phyloP scores from a whole-genome alignment of 2,113 vertebrate genomes.

The Nyctereutes procyonoides region DNA sequence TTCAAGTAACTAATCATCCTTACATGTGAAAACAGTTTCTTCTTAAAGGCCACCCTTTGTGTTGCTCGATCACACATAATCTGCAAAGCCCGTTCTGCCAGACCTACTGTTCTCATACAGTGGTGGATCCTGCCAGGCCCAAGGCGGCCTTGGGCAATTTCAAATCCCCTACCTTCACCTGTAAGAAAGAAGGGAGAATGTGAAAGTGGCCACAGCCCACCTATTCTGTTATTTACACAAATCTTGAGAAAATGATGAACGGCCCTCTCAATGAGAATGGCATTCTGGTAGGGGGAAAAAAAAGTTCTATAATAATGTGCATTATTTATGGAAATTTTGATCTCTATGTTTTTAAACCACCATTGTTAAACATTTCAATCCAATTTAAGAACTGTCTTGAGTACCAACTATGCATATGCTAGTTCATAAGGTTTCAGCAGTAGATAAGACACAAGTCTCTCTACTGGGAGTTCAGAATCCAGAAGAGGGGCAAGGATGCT shows the following conservation, averaged over 20 bases:
- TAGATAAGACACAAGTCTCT: background rate
- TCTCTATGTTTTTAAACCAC: background rate
- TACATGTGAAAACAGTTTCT: constrained; percentile 93
- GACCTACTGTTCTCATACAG: constrained; percentile 93
- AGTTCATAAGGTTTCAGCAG: background rate
- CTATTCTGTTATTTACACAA: background rate
- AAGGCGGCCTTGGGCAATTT: constrained; percentile 94
- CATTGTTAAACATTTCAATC: background rate
- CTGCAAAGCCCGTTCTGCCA: constrained; percentile 90
- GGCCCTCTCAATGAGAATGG: background rate
- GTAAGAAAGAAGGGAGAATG: constrained; percentile 14
- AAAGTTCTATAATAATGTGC: background rate
- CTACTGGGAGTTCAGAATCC: background rate
- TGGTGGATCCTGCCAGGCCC: constrained; percentile 95
- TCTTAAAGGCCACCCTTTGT: constrained; percentile 90
- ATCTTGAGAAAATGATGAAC: background rate
- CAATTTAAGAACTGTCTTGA: background rate
- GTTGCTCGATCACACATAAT: constrained; percentile 91
- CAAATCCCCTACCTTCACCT: constrained; percentile 96
- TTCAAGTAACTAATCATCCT: constrained; percentile 59
- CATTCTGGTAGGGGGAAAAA: background rate
- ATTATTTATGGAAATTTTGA: background rate
- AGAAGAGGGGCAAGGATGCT: background rate
- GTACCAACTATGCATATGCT: background rate
- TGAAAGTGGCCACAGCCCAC: background rate